Percentiles rank a stretch among this genome's conserved stretches.
These are phyloP conservation scores for Muntiacus muntjak DNA, from an alignment of 2,113 vertebrate genomes.

Conservation along the genomic window DNA sequence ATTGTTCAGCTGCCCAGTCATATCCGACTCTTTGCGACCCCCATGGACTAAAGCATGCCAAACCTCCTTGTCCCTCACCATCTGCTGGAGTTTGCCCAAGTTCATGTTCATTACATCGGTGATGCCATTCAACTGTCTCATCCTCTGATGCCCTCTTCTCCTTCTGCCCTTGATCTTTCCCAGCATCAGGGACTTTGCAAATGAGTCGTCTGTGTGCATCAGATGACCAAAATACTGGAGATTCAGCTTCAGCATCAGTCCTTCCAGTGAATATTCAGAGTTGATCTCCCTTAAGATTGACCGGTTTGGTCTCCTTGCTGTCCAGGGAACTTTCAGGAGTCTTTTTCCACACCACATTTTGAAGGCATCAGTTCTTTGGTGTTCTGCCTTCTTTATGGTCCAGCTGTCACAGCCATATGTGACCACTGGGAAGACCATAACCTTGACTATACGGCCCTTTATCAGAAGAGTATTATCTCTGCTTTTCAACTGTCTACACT, in stretches of 20 bases:
- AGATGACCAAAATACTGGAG: neutral
- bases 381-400: neutral
- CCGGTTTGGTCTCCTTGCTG: neutral
- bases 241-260: neutral
- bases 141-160: neutral
- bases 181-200: neutral
- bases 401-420: neutral
- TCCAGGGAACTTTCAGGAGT: neutral
- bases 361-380: neutral
- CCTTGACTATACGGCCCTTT: neutral
- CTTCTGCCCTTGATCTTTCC: neutral
- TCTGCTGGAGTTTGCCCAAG: neutral
- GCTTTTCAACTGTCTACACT: neutral
- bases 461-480: neutral
- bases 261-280: neutral
- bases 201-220: neutral
- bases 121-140: neutral
- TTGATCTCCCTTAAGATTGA: neutral
- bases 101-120: neutral
- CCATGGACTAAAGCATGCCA: neutral
- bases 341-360: neutral
- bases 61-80: neutral
- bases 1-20: neutral
- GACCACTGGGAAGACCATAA: neutral
- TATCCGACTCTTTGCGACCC: neutral